These are phyloP conservation scores for Anastrepha obliqua DNA, from an alignment of 1,140 invertebrate species.

Conservation along the genomic window DNA sequence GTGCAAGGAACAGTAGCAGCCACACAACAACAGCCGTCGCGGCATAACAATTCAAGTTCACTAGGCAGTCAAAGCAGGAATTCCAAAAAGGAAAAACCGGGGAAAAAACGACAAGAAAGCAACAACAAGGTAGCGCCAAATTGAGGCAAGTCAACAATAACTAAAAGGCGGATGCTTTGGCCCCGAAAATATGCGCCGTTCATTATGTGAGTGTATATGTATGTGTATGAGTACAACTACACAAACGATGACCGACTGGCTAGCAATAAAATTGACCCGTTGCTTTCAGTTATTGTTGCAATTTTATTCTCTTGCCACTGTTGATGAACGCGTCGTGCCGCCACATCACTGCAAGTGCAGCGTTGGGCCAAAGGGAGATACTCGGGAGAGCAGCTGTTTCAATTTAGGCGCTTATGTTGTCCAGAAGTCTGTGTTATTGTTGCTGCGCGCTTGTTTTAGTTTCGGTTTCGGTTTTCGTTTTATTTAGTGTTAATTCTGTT, in stretches of 20 bases:
- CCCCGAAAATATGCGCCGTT: conserved; percentile 32
- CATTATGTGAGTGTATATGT: background rate
- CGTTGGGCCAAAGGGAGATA: conserved; percentile 10
- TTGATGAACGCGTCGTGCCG: background rate
- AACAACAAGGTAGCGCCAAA: conserved; percentile 3
- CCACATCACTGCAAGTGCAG: background rate
- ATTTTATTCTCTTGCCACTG: conserved; percentile 5
- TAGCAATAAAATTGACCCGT: conserved; percentile 23
- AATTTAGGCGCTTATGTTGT: conserved; percentile 34
- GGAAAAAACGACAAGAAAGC: background rate
- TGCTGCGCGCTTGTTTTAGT: background rate
- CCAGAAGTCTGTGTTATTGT: background rate
- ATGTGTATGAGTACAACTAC: background rate
- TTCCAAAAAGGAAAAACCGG: background rate
- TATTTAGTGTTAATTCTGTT: conserved; percentile 14
- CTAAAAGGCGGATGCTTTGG: background rate
- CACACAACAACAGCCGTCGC: background rate
- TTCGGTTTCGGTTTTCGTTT: background rate
- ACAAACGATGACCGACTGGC: background rate
- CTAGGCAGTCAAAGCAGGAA: conserved; percentile 8
- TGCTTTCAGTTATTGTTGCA: background rate
- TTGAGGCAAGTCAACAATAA: conserved; percentile 10
- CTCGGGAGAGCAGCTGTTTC: background rate
- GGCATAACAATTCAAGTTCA: conserved; percentile 31
- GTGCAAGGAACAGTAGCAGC: conserved; percentile 11